phyloP scores from a whole-genome alignment of 2,797 vertebrate species.

The Thunnus albacares region DNA sequence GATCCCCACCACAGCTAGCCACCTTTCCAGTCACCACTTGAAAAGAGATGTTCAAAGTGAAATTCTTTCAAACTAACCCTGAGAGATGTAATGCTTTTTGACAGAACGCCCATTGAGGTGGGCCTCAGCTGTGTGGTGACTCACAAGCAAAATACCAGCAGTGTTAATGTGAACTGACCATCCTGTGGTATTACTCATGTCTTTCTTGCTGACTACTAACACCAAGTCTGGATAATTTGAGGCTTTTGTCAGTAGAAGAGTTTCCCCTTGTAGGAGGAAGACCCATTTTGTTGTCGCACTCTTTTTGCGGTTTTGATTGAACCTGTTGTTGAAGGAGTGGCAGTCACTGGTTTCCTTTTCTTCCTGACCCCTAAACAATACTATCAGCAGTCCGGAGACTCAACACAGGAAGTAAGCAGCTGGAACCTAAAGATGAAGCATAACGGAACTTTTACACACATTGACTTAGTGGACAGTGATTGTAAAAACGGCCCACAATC shows the following conservation, averaged over 20 bases:
- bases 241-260: conserved; percentile 19
- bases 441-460: conserved; percentile 23
- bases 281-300: conserved; percentile 28
- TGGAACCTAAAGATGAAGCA: conserved; percentile 55
- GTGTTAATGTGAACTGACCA: conserved; percentile 41
- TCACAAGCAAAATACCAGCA: conserved; percentile 45
- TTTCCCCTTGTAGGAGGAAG: conserved; percentile 16
- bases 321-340: conserved; percentile 77
- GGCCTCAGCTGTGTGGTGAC: conserved; percentile 48
- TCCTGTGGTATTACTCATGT: conserved; percentile 31
- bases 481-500: conserved; percentile 14
- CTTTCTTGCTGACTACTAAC: conserved; percentile 48
- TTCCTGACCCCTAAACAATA: conserved; percentile 74
- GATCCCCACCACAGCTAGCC: conserved; percentile 12
- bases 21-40: conserved; percentile 30
- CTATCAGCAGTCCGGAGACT: conserved; percentile 71
- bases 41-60: conserved; percentile 27
- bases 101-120: background rate
- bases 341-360: conserved; percentile 72
- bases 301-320: conserved; percentile 47
- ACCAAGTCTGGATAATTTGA: conserved; percentile 28
- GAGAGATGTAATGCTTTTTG: conserved; percentile 13
- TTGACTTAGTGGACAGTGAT: conserved; percentile 12
- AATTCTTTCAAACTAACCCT: conserved; percentile 4
- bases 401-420: conserved; percentile 74